A percentile compares a stretch with the other conserved stretches of the same genome.
Evolutionary conservation across 2,113 vertebrate genomes (phyloP).

Genomic region (Saimiri boliviensis): DNA sequence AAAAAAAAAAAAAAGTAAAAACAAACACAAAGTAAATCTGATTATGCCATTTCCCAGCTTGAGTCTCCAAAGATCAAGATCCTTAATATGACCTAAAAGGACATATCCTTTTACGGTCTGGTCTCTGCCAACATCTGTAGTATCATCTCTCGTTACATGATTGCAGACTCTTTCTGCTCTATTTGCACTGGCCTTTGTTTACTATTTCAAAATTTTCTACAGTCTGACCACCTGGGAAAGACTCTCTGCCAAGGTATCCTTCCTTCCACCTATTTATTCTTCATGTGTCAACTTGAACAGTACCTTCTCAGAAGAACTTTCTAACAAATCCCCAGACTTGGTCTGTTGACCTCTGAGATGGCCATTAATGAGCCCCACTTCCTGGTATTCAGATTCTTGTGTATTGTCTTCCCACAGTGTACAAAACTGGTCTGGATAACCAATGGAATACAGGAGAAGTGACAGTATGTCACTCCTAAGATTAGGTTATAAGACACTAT

Average conservation of each 20-base stretch:
- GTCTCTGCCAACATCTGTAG: not conserved
- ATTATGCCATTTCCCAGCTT: not conserved
- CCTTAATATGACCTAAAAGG: not conserved
- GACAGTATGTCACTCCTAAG: not conserved
- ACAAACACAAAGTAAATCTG: not conserved
- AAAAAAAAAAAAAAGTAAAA: not conserved
- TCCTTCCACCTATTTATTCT: not conserved
- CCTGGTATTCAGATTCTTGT: not conserved
- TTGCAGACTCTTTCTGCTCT: not conserved
- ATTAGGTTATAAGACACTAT: not conserved
- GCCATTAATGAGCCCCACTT: not conserved
- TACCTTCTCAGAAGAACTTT: not conserved
- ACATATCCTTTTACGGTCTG: not conserved
- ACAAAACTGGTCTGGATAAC: not conserved
- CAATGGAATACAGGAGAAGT: not conserved
- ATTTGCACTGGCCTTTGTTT: not conserved
- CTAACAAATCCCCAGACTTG: not conserved
- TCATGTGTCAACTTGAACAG: not conserved
- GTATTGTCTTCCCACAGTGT: not conserved
- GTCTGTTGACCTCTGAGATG: not conserved
- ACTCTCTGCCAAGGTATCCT: not conserved
- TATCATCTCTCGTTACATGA: not conserved
- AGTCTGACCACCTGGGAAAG: not conserved
- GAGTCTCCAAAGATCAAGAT: constrained; percentile 9
- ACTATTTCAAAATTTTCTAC: not conserved